Conservation (phyloP, 2,113 vertebrate species). For the Cynopterus brachyotis region DNA sequence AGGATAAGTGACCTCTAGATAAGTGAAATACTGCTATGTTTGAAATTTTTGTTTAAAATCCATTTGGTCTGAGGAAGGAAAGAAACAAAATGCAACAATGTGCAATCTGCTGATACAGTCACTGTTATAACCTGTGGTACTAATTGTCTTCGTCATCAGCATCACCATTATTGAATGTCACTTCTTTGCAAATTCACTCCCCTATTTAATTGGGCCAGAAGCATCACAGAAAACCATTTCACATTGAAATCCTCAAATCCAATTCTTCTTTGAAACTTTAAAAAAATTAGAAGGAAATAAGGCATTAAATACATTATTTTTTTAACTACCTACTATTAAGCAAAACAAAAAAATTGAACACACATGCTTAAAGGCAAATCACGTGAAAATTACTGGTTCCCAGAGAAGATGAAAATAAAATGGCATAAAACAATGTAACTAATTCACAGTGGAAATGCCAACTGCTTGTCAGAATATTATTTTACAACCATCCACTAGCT, state of each 20-base stretch:
- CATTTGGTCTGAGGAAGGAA: neutral
- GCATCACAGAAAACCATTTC: neutral
- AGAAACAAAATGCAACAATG: neutral
- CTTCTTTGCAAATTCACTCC: neutral
- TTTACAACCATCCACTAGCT: slow-evolving; percentile 5
- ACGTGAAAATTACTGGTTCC: neutral
- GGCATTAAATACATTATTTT: neutral
- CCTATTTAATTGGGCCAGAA: neutral
- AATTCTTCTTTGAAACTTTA: neutral
- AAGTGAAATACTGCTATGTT: neutral
- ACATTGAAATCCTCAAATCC: neutral
- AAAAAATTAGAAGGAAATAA: neutral
- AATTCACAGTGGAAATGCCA: neutral
- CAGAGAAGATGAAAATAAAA: slow-evolving; percentile 31
- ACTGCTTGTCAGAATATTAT: neutral
- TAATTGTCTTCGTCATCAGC: slow-evolving; percentile 34
- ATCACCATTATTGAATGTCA: neutral
- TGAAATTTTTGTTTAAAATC: slow-evolving; percentile 26
- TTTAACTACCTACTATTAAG: neutral
- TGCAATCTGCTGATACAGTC: slow-evolving; percentile 1
- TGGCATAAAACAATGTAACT: neutral
- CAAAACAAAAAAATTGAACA: neutral
- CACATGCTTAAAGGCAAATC: neutral
- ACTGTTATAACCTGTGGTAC: neutral
- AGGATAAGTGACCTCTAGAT: neutral